phyloP scores from a whole-genome alignment of 1,140 invertebrate species.

The Ectropis grisescens region DNA sequence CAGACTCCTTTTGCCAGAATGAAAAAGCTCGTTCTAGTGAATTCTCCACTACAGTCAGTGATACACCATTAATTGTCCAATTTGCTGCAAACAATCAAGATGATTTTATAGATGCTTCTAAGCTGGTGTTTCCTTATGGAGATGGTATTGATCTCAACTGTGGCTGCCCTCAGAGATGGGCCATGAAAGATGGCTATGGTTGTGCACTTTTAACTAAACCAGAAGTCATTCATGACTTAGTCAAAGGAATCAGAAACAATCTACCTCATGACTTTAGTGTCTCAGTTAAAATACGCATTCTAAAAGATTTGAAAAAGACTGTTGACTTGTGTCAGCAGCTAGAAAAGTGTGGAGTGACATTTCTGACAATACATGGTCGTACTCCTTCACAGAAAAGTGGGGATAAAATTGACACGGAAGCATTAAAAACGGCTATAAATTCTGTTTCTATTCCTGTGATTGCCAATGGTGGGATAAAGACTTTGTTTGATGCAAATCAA shows the following conservation, averaged over 20 bases:
- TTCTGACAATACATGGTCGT: conserved; percentile 91
- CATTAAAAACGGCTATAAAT: conserved; percentile 81
- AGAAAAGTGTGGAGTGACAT: conserved; percentile 88
- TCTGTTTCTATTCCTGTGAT: conserved; percentile 85
- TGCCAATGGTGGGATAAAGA: conserved; percentile 92
- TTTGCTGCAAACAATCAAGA: conserved; percentile 90
- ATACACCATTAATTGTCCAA: conserved; percentile 91
- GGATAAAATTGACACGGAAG: conserved; percentile 81
- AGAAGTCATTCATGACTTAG: conserved; percentile 85
- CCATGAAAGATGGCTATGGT: conserved; percentile 91
- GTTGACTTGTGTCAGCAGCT: conserved; percentile 78
- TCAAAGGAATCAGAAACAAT: conserved; percentile 80
- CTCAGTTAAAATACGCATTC: conserved; percentile 92
- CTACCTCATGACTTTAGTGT: conserved; percentile 85
- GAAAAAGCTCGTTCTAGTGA: conserved; percentile 89
- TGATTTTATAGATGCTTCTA: conserved; percentile 88
- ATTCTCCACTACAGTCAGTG: conserved; percentile 85
- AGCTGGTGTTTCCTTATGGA: conserved; percentile 87
- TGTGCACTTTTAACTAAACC: conserved; percentile 87
- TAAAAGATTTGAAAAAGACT: conserved; percentile 63
- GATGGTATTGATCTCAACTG: conserved; percentile 97
- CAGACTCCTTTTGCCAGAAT: conserved; percentile 93
- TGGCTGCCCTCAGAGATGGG: conserved; percentile 97
- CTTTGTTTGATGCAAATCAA: conserved; percentile 76
- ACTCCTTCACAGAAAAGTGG: conserved; percentile 85